phyloP scores from a whole-genome alignment of 2,888 invertebrate species.

The Hydropsyche betteni region DNA sequence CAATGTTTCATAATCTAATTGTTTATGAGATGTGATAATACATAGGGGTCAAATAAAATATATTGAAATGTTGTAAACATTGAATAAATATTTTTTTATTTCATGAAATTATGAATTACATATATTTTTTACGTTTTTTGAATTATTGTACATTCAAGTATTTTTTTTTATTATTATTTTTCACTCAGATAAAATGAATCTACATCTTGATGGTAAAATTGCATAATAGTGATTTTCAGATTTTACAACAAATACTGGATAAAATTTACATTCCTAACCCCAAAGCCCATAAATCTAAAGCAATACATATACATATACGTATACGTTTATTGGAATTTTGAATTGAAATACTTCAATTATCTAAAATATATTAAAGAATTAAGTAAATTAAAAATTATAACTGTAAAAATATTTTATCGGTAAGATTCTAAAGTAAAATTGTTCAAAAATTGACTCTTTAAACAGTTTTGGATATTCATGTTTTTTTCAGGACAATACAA shows the following conservation, averaged over 20 bases:
- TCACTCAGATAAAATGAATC: slow-evolving; percentile 12
- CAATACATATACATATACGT: slow-evolving; percentile 47
- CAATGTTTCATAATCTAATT: too few species aligned
- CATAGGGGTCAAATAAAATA: not conserved
- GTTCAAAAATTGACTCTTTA: not conserved
- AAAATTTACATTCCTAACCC: slow-evolving; percentile 51
- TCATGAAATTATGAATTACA: slow-evolving; percentile 42
- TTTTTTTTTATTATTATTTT: slow-evolving; percentile 23
- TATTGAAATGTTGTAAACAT: slow-evolving; percentile 19
- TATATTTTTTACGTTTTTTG: slow-evolving; percentile 42
- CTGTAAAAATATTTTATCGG: not conserved
- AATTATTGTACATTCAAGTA: slow-evolving; percentile 33
- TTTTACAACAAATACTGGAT: slow-evolving; percentile 36
- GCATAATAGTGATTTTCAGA: slow-evolving; percentile 21
- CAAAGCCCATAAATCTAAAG: slow-evolving; percentile 49
- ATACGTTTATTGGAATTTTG: slow-evolving; percentile 17
- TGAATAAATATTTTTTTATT: slow-evolving; percentile 45
- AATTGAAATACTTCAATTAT: too few species aligned
- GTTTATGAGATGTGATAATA: too few species aligned
- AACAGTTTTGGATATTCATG: not conserved
- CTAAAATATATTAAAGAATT: too few species aligned
- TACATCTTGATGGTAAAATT: slow-evolving; percentile 13
- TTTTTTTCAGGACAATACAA: not conserved
- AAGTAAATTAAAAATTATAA: not conserved
- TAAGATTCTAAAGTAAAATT: too few species aligned